These are phyloP conservation scores for Neocrepidodera transversa DNA, from an alignment of 2,888 invertebrate species.

Conservation along the genomic window DNA sequence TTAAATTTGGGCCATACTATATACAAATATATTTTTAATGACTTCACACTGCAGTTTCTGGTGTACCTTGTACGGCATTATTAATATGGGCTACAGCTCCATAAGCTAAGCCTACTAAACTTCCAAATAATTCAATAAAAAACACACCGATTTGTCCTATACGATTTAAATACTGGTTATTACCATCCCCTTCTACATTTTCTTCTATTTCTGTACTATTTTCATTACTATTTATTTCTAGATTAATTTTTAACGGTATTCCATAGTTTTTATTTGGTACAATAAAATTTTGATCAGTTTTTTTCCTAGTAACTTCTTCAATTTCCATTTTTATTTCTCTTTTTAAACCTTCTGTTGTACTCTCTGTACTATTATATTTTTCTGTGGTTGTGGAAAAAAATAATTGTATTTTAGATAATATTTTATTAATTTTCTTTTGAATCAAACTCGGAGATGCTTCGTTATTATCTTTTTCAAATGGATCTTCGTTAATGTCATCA, in stretches of 20 bases:
- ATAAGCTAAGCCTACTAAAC: conserved; percentile 51
- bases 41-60: conserved; percentile 6
- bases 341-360: conserved; percentile 13
- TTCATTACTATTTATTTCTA: conserved; percentile 31
- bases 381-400: conserved; percentile 14
- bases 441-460: conserved; percentile 41
- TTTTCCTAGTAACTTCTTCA: not conserved
- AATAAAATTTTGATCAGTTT: not conserved
- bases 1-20: too few species aligned
- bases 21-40: too few species aligned
- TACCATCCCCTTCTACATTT: conserved; percentile 9
- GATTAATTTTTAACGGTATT: conserved; percentile 31
- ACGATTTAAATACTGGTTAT: conserved; percentile 5
- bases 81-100: conserved; percentile 49
- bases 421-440: conserved; percentile 44
- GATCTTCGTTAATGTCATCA: conserved; percentile 25
- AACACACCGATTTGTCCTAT: conserved; percentile 48
- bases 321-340: conserved; percentile 17
- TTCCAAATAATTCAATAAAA: conserved; percentile 52
- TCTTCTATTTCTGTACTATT: conserved; percentile 7
- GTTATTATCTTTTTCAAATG: conserved; percentile 25
- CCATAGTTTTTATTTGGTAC: conserved; percentile 24
- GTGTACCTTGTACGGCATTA: conserved; percentile 15
- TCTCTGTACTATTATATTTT: not conserved
- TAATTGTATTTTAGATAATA: conserved; percentile 41